A percentile compares a stretch with the other conserved stretches of the same genome.
Evolutionary conservation across 2,113 vertebrate species (phyloP).

Genomic region (Micronycteris hirsuta): DNA sequence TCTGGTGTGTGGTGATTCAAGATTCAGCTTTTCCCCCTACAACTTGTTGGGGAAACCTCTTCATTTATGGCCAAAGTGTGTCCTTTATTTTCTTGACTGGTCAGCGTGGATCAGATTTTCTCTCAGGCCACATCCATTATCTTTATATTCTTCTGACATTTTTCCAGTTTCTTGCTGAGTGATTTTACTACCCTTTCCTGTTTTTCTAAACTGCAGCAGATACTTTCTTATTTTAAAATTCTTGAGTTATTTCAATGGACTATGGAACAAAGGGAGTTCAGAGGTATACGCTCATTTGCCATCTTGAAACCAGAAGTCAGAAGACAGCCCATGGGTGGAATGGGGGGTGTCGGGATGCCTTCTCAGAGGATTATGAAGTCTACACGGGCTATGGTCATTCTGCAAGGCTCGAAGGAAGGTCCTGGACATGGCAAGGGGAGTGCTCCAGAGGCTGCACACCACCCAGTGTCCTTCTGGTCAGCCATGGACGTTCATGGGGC

Average conservation of each 20-base stretch:
- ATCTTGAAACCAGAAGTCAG: neutral
- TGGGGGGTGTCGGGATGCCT: neutral
- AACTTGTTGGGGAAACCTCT: neutral
- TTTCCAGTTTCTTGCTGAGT: neutral
- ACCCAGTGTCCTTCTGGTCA: no score
- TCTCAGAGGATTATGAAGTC: neutral
- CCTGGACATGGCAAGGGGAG: neutral
- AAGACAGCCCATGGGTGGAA: neutral
- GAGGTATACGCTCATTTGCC: neutral
- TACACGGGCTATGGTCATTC: neutral
- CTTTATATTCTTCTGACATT: neutral
- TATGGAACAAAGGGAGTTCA: neutral
- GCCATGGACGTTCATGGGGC: neutral
- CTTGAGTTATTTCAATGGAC: neutral
- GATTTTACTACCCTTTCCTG: neutral
- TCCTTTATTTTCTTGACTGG: neutral
- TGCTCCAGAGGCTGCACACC: neutral
- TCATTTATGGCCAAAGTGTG: neutral
- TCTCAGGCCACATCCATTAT: neutral
- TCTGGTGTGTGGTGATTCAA: neutral
- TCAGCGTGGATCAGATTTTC: neutral
- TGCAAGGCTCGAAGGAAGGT: neutral
- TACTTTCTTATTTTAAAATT: neutral
- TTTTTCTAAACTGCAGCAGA: neutral
- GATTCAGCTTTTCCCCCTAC: neutral